Percentiles rank a stretch among this genome's conserved stretches.
These are phyloP conservation scores for Propithecus perrieri DNA, from an alignment of 2,797 vertebrate genomes.

Conservation along the genomic window DNA sequence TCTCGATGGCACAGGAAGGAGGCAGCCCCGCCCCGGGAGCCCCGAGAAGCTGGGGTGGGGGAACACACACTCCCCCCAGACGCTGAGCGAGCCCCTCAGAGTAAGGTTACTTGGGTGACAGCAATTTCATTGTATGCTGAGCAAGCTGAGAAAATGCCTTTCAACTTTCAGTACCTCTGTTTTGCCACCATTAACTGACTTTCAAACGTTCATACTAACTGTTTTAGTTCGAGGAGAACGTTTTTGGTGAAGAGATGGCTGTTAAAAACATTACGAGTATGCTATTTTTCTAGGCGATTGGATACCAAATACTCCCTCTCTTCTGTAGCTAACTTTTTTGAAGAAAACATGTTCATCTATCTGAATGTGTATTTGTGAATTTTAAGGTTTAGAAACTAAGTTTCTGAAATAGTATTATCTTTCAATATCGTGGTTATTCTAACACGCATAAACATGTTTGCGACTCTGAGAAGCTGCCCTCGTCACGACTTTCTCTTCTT, in stretches of 20 bases:
- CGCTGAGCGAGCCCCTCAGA: fast-evolving
- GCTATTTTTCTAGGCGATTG: background rate
- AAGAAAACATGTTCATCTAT: background rate
- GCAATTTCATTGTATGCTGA: background rate
- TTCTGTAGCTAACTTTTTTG: background rate
- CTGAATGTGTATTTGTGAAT: background rate
- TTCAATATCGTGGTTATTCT: background rate
- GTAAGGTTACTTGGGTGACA: background rate
- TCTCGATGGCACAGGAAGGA: background rate
- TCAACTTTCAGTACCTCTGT: background rate
- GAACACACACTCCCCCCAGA: fast-evolving
- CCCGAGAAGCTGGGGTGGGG: background rate
- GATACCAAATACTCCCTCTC: background rate
- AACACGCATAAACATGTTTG: fast-evolving
- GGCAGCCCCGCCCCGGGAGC: background rate
- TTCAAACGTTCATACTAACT: background rate
- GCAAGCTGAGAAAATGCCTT: background rate
- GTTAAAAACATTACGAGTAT: background rate
- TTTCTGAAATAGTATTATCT: background rate
- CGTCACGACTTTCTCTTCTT: background rate
- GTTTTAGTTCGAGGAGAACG: background rate
- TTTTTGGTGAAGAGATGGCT: background rate
- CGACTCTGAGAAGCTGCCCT: fast-evolving
- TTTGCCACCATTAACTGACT: background rate
- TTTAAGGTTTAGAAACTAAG: background rate